phyloP scores from a whole-genome alignment of 2,113 vertebrate genomes.

The Isichthys henryi region DNA sequence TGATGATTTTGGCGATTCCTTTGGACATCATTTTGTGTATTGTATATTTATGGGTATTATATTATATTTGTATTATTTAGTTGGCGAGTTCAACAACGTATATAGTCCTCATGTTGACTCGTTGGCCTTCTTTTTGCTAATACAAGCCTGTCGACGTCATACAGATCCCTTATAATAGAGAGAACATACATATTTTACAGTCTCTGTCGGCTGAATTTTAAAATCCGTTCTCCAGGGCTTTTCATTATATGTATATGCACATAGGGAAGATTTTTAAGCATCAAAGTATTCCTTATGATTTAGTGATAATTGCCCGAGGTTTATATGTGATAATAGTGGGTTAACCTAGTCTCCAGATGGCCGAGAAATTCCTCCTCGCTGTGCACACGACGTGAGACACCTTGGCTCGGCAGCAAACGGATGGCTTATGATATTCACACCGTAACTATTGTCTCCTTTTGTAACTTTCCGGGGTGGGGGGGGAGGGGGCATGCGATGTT shows the following conservation, averaged over 20 bases:
- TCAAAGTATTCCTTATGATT: constrained; percentile 1
- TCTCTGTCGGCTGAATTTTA: not conserved
- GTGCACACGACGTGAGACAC: not conserved
- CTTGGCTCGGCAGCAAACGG: not conserved
- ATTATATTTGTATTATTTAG: not conserved
- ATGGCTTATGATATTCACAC: not conserved
- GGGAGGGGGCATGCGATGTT: too few relatives aligned
- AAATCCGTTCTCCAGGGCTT: not conserved
- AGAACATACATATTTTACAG: not conserved
- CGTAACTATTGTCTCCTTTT: not conserved
- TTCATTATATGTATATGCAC: not conserved
- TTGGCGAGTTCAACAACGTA: not conserved
- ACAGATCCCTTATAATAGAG: not conserved
- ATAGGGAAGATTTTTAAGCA: not conserved
- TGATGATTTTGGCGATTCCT: not conserved
- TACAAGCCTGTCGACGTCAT: not conserved
- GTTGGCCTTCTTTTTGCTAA: not conserved
- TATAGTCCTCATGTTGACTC: not conserved
- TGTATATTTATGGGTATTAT: not conserved
- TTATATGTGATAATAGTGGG: not conserved
- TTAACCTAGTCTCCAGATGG: constrained; percentile 4
- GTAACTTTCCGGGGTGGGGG: not conserved
- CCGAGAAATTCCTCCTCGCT: not conserved
- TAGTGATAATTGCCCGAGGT: not conserved
- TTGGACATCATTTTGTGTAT: not conserved